Evolutionary conservation across 1,140 invertebrate genomes (phyloP).

Genomic region (Lycorma delicatula): DNA sequence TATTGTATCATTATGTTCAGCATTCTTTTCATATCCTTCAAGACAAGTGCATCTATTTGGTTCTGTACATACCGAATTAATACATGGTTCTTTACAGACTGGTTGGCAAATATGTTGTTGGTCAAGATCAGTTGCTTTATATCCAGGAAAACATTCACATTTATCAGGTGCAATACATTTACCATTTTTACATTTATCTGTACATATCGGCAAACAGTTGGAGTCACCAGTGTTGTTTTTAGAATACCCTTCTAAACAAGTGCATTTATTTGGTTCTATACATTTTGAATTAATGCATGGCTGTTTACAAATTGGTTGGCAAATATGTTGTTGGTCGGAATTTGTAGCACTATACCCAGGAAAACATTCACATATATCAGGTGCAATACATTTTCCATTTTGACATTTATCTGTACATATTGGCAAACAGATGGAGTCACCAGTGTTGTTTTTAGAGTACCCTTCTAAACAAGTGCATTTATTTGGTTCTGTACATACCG

Average conservation of each 20-base stretch:
- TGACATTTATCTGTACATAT: not conserved
- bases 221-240: no score
- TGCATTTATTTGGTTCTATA: not conserved
- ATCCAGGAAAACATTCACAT: not conserved
- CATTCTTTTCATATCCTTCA: not conserved
- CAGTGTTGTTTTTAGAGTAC: no score
- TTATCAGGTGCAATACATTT: no score
- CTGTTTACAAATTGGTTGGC: not conserved
- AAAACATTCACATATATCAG: slow-evolving; percentile 2
- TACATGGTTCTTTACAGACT: not conserved
- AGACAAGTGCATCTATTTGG: not conserved
- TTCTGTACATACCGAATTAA: not conserved
- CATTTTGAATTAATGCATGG: not conserved
- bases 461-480: no score
- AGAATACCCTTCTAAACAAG: not conserved
- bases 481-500: no score
- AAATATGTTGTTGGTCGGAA: not conserved
- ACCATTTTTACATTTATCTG: no score
- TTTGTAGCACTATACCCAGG: not conserved
- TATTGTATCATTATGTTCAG: no score
- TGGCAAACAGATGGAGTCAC: not conserved
- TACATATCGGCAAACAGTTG: no score
- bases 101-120: not conserved
- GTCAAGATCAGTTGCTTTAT: not conserved
- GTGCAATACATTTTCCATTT: no score